These are phyloP conservation scores for Meandrina meandrites DNA, from an alignment of 92 coral and sea anemone species.

Conservation along the genomic window DNA sequence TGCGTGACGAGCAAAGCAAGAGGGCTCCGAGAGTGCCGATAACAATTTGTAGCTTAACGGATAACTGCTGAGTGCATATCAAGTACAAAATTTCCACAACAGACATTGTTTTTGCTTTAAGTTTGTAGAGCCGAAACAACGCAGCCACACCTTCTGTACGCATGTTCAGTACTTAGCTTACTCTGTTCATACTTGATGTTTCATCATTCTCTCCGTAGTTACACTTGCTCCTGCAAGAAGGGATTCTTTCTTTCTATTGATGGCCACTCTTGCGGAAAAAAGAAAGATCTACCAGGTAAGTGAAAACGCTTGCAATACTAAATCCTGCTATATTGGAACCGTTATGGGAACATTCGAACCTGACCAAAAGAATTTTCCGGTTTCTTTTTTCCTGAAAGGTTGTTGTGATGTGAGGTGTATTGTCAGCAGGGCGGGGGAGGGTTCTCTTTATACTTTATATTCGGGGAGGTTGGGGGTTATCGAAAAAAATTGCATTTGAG, in stretches of 20 bases:
- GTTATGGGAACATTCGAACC: neutral
- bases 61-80: neutral
- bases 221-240: conserved; percentile 71
- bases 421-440: too few relatives aligned
- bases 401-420: too few relatives aligned
- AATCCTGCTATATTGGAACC: neutral
- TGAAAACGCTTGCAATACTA: neutral
- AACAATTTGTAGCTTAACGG: neutral
- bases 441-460: too few relatives aligned
- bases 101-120: too few relatives aligned
- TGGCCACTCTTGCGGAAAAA: conserved; percentile 84
- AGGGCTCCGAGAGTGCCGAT: neutral
- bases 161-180: too few relatives aligned
- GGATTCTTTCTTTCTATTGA: conserved; percentile 82
- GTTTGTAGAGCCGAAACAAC: too few relatives aligned
- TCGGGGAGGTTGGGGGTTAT: too few relatives aligned
- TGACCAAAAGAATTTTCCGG: too few relatives aligned
- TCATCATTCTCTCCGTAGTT: conserved; percentile 49
- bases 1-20: neutral
- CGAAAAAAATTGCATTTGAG: too few relatives aligned
- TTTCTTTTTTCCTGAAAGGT: too few relatives aligned
- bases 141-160: too few relatives aligned
- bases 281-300: conserved; percentile 76
- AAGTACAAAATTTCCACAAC: too few relatives aligned
- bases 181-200: neutral